phyloP scores from a whole-genome alignment of 2,113 vertebrate species.

The Syngnathus floridae region DNA sequence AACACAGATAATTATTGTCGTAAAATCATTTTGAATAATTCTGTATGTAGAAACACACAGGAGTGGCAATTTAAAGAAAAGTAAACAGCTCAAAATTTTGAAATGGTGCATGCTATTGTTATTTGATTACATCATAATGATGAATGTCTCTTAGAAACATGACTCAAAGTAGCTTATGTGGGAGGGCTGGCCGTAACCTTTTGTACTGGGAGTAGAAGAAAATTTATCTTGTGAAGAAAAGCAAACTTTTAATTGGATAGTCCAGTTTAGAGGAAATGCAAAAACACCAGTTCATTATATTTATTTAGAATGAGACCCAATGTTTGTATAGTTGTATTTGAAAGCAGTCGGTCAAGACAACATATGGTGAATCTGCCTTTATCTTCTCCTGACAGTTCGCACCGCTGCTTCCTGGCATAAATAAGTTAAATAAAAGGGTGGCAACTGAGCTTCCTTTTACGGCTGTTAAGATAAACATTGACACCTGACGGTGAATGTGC shows the following conservation, averaged over 20 bases:
- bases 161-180: slow-evolving; percentile 41
- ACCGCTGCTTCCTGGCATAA: slow-evolving; percentile 53
- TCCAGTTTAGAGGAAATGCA: slow-evolving; percentile 8
- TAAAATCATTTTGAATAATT: background rate
- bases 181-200: slow-evolving; percentile 30
- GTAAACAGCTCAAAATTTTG: slow-evolving; percentile 35
- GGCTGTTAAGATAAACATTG: slow-evolving; percentile 61
- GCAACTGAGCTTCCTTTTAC: slow-evolving; percentile 60
- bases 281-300: slow-evolving; percentile 21
- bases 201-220: slow-evolving; percentile 35
- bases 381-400: slow-evolving; percentile 53
- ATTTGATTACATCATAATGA: slow-evolving; percentile 52
- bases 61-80: background rate
- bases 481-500: slow-evolving; percentile 59
- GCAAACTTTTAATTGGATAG: background rate
- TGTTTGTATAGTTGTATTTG: slow-evolving; percentile 23
- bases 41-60: background rate
- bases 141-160: slow-evolving; percentile 55
- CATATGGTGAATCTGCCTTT: slow-evolving; percentile 51
- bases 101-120: slow-evolving; percentile 41
- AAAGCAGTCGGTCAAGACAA: slow-evolving; percentile 34
- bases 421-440: slow-evolving; percentile 64
- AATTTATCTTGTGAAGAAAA: slow-evolving; percentile 16
- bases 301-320: slow-evolving; percentile 37
- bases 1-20: background rate